phyloP scores from a whole-genome alignment of 2,113 vertebrate genomes.

The Burhinus bistriatus region DNA sequence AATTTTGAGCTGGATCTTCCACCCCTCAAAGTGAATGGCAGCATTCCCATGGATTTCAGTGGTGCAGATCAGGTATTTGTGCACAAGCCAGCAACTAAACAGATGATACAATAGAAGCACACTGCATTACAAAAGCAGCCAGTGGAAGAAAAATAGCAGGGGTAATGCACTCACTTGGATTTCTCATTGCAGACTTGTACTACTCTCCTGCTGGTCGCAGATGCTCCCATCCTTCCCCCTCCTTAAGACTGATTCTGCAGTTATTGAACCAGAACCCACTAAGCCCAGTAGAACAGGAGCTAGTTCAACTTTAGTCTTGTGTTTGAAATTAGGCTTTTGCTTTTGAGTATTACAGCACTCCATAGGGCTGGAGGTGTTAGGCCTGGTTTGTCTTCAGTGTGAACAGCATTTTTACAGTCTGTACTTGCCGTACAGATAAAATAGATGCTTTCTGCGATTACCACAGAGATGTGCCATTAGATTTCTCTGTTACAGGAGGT shows the following conservation, averaged over 20 bases:
- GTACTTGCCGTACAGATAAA: neutral
- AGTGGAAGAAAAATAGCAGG: neutral
- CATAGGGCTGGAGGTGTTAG: neutral
- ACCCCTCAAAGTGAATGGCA: neutral
- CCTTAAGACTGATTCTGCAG: neutral
- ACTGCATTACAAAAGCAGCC: neutral
- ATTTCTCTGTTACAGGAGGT: neutral
- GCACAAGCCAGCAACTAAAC: neutral
- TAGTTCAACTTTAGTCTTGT: neutral
- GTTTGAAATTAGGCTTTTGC: neutral
- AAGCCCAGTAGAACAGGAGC: neutral
- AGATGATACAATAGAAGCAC: neutral
- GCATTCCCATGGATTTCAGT: neutral
- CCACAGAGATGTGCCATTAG: neutral
- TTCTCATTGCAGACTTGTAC: neutral
- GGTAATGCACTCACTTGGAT: neutral
- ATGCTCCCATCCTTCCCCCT: neutral
- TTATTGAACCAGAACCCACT: neutral
- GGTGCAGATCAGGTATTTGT: neutral
- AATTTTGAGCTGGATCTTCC: neutral
- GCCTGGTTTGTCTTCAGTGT: neutral
- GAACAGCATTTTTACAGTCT: neutral
- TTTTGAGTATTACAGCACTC: neutral
- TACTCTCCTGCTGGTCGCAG: neutral
- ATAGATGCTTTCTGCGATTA: neutral